A percentile compares a stretch with the other conserved stretches of the same genome.
phyloP scores from a whole-genome alignment of 2,797 vertebrate species.

The Sebastes steindachneri region DNA sequence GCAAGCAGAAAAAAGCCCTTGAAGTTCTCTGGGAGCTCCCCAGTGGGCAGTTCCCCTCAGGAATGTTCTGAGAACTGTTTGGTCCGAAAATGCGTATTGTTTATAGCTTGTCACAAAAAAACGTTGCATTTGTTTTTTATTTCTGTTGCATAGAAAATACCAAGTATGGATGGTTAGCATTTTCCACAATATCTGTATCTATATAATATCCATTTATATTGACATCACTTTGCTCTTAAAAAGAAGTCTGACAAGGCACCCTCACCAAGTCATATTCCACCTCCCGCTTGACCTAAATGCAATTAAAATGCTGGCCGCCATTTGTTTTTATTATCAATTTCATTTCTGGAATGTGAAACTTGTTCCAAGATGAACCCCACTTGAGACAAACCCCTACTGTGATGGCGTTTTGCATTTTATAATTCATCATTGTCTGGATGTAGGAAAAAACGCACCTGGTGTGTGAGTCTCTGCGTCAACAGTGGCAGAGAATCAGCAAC shows the following conservation, averaged over 20 bases:
- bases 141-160: background rate
- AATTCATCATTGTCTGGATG: background rate
- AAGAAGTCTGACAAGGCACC: too few species aligned
- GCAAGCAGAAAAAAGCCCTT: too few species aligned
- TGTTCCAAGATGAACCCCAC: background rate
- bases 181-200: background rate
- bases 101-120: background rate
- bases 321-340: background rate
- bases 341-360: background rate
- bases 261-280: background rate
- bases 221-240: background rate
- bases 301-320: background rate
- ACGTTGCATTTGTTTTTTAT: background rate
- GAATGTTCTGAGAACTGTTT: too few species aligned
- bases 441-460: constrained; percentile 87
- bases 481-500: constrained; percentile 97
- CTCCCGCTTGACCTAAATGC: background rate
- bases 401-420: background rate
- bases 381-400: background rate
- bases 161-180: too few species aligned
- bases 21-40: too few species aligned
- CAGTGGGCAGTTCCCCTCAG: too few species aligned
- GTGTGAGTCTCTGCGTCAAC: constrained; percentile 97
- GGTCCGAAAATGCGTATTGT: too few species aligned
- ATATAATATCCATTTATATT: background rate